Conservation (phyloP, 2,888 invertebrate genomes). For the Ichneumon xanthorius region DNA sequence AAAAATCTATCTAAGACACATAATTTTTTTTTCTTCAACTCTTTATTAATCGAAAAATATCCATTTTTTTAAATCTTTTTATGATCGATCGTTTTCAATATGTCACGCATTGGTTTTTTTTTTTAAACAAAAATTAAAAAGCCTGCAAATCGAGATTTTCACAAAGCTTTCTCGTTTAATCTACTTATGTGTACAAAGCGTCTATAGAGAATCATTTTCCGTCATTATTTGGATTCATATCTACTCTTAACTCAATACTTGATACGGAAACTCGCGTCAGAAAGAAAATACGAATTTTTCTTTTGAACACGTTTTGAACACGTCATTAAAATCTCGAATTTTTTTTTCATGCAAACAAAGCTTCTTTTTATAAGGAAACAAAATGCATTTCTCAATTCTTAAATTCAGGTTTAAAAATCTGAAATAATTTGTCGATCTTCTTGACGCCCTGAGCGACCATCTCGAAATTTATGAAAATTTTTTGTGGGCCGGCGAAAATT, state of each 20-base stretch:
- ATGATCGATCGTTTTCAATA: neutral
- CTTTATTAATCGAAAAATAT: neutral
- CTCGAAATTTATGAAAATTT: neutral
- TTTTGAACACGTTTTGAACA: too few species aligned
- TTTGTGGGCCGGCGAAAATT: neutral
- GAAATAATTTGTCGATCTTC: neutral
- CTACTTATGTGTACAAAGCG: too few species aligned
- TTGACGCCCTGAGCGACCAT: neutral
- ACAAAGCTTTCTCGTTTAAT: too few species aligned
- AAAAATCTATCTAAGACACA: neutral
- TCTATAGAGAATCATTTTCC: too few species aligned
- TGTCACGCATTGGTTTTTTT: neutral
- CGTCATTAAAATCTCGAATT: too few species aligned
- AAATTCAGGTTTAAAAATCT: neutral
- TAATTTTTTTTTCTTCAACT: neutral
- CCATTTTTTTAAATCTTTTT: neutral
- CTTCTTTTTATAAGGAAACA: neutral
- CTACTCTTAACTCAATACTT: too few species aligned
- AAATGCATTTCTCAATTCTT: neutral
- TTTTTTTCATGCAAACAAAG: too few species aligned
- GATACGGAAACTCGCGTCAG: too few species aligned
- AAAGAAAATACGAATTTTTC: too few species aligned
- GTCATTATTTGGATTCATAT: too few species aligned
- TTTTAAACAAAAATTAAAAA: neutral
- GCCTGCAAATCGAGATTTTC: too few species aligned